Base-by-base conservation (phyloP, 1,140 invertebrate genomes). In the Holotrichia oblita region DNA sequence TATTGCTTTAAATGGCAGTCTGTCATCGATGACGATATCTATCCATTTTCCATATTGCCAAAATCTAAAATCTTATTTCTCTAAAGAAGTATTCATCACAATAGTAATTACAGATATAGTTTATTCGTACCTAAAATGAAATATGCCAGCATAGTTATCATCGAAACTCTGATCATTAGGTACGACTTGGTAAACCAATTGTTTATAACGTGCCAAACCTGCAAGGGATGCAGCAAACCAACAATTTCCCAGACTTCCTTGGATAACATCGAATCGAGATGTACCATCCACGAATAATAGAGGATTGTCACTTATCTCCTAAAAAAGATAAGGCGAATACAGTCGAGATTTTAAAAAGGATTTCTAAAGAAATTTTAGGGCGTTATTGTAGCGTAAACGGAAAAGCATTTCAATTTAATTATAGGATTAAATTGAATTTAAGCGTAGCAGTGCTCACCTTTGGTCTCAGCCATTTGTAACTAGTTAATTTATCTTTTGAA, bases 181-280 rank as follows among this genome's bases (percentile, higher is more conserved):
- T 6, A 94, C 92, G 44, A 94, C 91, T 81, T 89, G 89, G 81
- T 89, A 86, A 80, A 94, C 92, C 17, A 94, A 79, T 69, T 89
- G 88, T 73, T 89, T 85, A 81, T 92, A 90, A 22, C 92, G 83
- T 0, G 93, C 93, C 40, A 94, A 85, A 83, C 92, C 93, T 3
- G 93, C 93, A 20, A 93, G 88, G 22, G 93, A 93, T 44, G 94
- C 93, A 81, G 94, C 83, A 2, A 94, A 86, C 93, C 93, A 94
- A 83, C 93, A 94, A 82, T 94, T 93, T 80, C 93, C 4, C 6
- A 14, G 93, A 86, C 92, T 90, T 83, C 93, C 93, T 87, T 94
- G 93, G 77, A 91, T 89, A 1, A 94, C 90, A 88, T 94, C 93
- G 86, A 94, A 94, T 81, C 92, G 17, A 27, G 61, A 69, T 9